Percentiles rank a stretch among this genome's conserved stretches.
Conservation (phyloP, 2,797 vertebrate genomes). For the Acridotheres tristis region DNA sequence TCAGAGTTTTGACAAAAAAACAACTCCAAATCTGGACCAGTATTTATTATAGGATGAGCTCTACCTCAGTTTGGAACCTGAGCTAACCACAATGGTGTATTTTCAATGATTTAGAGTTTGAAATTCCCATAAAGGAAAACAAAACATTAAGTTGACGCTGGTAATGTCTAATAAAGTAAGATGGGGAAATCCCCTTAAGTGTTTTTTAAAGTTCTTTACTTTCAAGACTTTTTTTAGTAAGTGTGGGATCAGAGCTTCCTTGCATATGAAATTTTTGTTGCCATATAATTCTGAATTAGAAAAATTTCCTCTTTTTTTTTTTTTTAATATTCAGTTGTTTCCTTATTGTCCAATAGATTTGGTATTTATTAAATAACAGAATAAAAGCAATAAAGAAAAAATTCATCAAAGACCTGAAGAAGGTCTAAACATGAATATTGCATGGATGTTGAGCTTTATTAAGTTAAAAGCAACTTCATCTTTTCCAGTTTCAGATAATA, state of each 20-base stretch:
- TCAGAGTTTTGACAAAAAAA: not conserved
- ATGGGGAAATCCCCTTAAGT: not conserved
- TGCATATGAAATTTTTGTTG: not conserved
- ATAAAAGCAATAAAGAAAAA: not conserved
- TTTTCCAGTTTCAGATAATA: not conserved
- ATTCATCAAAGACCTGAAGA: not conserved
- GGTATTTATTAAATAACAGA: not conserved
- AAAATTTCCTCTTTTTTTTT: not conserved
- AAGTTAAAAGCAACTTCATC: not conserved
- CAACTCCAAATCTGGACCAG: not conserved
- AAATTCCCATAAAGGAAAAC: not conserved
- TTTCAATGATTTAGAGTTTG: not conserved
- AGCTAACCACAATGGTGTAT: not conserved
- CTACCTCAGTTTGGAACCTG: not conserved
- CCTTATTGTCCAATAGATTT: not conserved
- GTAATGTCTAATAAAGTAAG: not conserved
- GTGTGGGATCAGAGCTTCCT: not conserved
- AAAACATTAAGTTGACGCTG: not conserved
- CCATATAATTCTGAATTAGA: not conserved
- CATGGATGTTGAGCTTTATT: not conserved
- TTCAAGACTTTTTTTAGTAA: not conserved
- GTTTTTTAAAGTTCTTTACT: not conserved
- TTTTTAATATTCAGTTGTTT: not conserved
- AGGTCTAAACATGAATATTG: not conserved
- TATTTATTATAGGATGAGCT: not conserved